Evolutionary conservation across 2,888 invertebrate species (phyloP).

Genomic region (Dioctria linearis): DNA sequence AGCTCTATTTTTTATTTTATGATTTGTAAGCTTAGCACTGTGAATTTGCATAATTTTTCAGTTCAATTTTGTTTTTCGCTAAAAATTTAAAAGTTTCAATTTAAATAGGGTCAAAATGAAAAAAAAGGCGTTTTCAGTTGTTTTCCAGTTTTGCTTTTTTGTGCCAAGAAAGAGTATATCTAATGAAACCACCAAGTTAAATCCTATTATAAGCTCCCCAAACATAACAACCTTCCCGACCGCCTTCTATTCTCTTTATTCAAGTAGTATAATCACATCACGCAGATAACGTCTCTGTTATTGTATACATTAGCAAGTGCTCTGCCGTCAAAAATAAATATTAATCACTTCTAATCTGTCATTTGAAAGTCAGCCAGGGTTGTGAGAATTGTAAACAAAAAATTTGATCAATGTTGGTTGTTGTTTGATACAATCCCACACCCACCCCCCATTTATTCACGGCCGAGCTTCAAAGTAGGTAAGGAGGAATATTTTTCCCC

Average conservation of each 20-base stretch:
- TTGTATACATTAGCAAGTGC: neutral
- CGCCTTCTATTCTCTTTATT: too few species aligned
- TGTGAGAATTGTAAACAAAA: slow-evolving; percentile 57
- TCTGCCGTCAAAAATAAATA: slow-evolving; percentile 26
- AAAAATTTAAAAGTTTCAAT: too few species aligned
- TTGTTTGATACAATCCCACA: slow-evolving; percentile 26
- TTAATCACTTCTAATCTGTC: slow-evolving; percentile 55
- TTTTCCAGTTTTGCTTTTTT: too few species aligned
- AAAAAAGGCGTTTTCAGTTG: too few species aligned
- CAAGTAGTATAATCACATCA: slow-evolving; percentile 4
- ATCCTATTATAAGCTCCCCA: neutral
- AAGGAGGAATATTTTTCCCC: neutral
- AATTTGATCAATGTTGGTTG: slow-evolving; percentile 16
- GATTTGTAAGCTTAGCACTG: too few species aligned
- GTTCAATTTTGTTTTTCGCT: too few species aligned
- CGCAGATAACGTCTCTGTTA: neutral
- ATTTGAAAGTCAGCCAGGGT: slow-evolving; percentile 35
- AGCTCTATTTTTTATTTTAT: too few species aligned
- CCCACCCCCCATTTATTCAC: slow-evolving; percentile 4
- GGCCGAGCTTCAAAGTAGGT: neutral
- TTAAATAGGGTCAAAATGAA: too few species aligned
- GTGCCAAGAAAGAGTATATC: too few species aligned
- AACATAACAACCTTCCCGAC: too few species aligned
- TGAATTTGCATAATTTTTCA: too few species aligned
- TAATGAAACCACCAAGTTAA: too few species aligned